Evolutionary conservation across 2,888 invertebrate species (phyloP).

Genomic region (Micoletzkya japonica): DNA sequence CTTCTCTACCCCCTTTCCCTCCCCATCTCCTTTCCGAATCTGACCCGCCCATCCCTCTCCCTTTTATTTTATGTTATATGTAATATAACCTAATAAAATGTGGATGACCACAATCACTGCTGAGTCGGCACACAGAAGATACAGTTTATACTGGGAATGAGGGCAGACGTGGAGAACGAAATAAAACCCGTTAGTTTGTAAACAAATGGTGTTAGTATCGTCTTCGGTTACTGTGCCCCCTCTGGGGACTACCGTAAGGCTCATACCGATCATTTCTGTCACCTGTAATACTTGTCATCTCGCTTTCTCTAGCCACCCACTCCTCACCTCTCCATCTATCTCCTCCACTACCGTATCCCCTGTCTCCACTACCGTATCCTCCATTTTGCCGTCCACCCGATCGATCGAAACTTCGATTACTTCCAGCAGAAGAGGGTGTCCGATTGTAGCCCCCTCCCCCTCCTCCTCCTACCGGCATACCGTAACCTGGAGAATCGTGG

Average conservation of each 20-base stretch:
- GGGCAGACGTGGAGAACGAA: not conserved
- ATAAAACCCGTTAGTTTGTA: no score
- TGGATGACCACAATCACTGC: not conserved
- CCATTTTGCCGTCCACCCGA: not conserved
- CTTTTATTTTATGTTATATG: conserved; percentile 22
- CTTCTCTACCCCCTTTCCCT: not conserved
- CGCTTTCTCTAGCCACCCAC: not conserved
- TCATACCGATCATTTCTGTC: no score
- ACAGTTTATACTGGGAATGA: not conserved
- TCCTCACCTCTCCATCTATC: conserved; percentile 11
- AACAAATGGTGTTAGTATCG: no score
- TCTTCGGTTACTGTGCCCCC: no score
- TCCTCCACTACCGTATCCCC: not conserved
- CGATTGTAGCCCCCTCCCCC: no score
- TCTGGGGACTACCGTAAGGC: no score
- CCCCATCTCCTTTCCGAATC: not conserved
- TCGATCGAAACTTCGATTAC: not conserved
- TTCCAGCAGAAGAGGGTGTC: not conserved
- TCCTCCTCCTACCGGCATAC: no score
- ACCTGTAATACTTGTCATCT: not conserved
- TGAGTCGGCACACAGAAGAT: not conserved
- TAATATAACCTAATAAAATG: conserved; percentile 14
- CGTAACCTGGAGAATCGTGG: no score
- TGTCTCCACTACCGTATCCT: not conserved
- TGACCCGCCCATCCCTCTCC: not conserved